Base-by-base conservation (phyloP, 35 echinoderm and acorn worm species). In the Ophioderma brevispina region DNA sequence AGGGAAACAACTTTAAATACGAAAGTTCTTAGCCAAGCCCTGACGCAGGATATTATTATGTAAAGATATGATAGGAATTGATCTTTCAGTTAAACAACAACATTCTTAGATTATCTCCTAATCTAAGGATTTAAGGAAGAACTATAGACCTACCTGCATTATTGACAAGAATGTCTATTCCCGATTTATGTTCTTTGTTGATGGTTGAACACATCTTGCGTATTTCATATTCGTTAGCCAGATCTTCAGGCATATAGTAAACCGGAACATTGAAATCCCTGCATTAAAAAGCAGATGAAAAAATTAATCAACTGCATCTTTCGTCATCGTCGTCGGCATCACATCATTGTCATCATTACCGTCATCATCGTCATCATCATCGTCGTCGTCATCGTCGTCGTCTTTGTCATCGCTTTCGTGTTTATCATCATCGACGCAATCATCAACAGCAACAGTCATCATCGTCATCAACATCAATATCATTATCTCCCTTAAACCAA, bases 101-200 rank as follows among this genome's bases (percentile, higher is more conserved):
- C 4, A 46, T 46, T 46, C 41, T 17, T 46, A 17, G 17, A 4
- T 4, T 17, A 4, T 8, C 41, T 17, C 4, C 41, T 46, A 17
- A 46, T 17, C 5, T 46, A 8, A 46, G 17, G 41, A n/a, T n/a
- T n/a, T 46, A 4, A 46, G 4, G 41, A 17, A 46, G 41, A 46
- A 46, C 17, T 17, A 46, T 46, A 46, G n/a, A n/a, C n/a, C n/a
- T n/a, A 89, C 87, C 87, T 81, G 87, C 87, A 81, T 89, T 89
- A 36, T 89, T 89, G 46, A 89, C 87, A 4, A 89, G 78, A 6
- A 89, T 81, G 39, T 89, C 87, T 15, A 89, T 50, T 59, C 87
- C 87, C 30, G 32, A 33, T 35, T 77, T 77, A 38, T 89, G 38
- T 11, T 55, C 46, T 21, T 40, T 63, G 21, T 31, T 81, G 33